A percentile compares a stretch with the other conserved stretches of the same genome.
phyloP scores from a whole-genome alignment of 2,888 invertebrate species.

The Plebejus anna region DNA sequence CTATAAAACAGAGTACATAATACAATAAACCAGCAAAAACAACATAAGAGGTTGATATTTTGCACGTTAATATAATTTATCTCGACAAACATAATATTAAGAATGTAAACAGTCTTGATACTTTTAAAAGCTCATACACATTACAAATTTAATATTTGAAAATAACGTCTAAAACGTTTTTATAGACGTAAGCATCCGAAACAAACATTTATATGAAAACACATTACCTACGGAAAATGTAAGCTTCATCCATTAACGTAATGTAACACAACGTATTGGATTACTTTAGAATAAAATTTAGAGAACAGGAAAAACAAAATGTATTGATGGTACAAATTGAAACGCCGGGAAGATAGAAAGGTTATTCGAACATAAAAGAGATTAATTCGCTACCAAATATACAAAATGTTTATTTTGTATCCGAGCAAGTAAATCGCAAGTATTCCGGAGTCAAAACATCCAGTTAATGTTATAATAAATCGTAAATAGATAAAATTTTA shows the following conservation, averaged over 20 bases:
- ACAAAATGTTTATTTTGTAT: constrained; percentile 17
- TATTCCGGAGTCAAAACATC: constrained; percentile 3
- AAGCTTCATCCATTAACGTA: constrained; percentile 30
- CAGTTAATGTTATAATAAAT: background rate
- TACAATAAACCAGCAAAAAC: constrained; percentile 8
- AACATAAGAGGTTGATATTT: background rate
- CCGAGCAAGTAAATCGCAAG: background rate
- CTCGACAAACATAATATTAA: constrained; percentile 16
- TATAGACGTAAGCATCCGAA: constrained; percentile 7
- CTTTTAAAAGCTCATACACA: constrained; percentile 14
- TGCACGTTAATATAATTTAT: constrained; percentile 9
- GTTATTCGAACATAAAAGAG: constrained; percentile 10
- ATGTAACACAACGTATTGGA: constrained; percentile 30
- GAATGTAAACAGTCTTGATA: constrained; percentile 15
- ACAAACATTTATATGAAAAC: constrained; percentile 29
- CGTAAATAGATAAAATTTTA: background rate
- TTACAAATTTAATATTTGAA: constrained; percentile 15
- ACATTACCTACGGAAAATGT: constrained; percentile 23
- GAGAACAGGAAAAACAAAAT: constrained; percentile 27
- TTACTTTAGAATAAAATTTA: constrained; percentile 31
- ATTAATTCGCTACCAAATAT: background rate
- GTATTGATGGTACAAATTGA: constrained; percentile 27
- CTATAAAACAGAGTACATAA: background rate
- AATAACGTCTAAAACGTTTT: constrained; percentile 19
- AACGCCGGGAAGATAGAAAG: background rate